Evolutionary conservation across 2,888 invertebrate genomes (phyloP), one percentile per base, ranked within the genome.

Genomic region (Drosophila meridionalis): DNA sequence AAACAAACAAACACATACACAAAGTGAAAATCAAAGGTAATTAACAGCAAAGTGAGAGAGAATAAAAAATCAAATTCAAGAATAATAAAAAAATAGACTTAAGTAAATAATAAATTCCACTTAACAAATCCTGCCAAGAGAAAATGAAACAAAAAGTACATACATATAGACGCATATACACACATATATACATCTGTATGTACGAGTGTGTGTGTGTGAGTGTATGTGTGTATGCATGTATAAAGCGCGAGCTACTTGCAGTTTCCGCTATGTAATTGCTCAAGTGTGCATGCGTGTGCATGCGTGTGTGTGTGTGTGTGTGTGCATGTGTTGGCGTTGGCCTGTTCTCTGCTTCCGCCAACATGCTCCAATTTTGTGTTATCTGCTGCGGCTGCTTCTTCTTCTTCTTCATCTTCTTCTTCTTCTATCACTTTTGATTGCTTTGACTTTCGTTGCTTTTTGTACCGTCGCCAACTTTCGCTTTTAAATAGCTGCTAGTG

Each of bases 301-400:
- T 48, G 45, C 48, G 43, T 34, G 50, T 34, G 28, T 53, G 50
- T 36, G 53, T 48, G 50, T 34, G 53, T 48, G 28, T 55, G 52
- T n/a, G 7, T 42, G 14, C 12, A 6, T 48, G 43, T 58, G 47
- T 40, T 55, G 43, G 57, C 47, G 59, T 50, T 57, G 58, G 45
- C 55, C 56, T 62, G 45, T 73, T 66, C 58, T 75, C 26, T 43
- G 53, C 61, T 75, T 75, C 59, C 69, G 69, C 73, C 62, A 58
- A 67, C 56, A 59, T 82, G 83, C 82, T 84, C 83, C 70, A 87
- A 65, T 76, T 87, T 76, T 38, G 58, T 68, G 55, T 68, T 66
- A 68, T 70, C 78, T 76, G 70, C 42, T 69, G 56, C 42, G 38
- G 34, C 34, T 50, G 0, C 26, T 30, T 3, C 75, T 75, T 62